Evolutionary conservation across 2,113 vertebrate genomes (phyloP), one percentile per base, ranked within the genome.

Genomic region (Columba livia): DNA sequence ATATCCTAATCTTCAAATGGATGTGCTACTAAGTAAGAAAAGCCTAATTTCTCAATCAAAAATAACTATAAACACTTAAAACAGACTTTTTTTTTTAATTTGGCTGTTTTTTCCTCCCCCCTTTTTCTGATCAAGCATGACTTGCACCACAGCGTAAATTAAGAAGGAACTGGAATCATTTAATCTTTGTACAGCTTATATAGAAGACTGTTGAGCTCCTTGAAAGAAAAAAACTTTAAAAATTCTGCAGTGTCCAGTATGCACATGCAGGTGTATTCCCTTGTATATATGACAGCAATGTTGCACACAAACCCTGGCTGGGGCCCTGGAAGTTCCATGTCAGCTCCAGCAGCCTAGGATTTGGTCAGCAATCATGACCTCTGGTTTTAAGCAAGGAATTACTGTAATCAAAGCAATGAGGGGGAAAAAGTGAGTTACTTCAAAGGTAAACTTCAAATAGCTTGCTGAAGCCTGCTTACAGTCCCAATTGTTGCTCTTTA

Each of bases 281-380:
- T 4, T 0, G 16, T 9, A 23, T 4, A 0, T 10, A 5, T 0
- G 32, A 44, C 26, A 12, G 83, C 32, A 5, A 42, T 0, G 9
- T 1, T 2, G 50, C 24, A 13, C 18, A 10, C 2, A 6, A 20
- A 31, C 19, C 34, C 71, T 6, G 14, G 28, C 71, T 20, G 51
- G 58, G 57, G 57, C n/a, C 26, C 58, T 8, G 51, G 23, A 23
- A 26, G 34, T 28, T 26, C 48, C 78, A 11, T 6, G 0, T 2
- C 9, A 15, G 50, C 32, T 44, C 42, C 61, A 9, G 34, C 34
- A 61, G 73, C 38, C 40, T 48, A 3, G 8, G 0, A 14, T 6
- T 61, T 5, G 7, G 9, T 11, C 53, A 16, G 65, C 58, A 42
- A 60, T 31, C 51, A 26, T 8, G 2, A 78, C 34, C 42, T 36